These are phyloP conservation scores for Cantharis rufa DNA, from an alignment of 2,888 invertebrate genomes.

Conservation along the genomic window DNA sequence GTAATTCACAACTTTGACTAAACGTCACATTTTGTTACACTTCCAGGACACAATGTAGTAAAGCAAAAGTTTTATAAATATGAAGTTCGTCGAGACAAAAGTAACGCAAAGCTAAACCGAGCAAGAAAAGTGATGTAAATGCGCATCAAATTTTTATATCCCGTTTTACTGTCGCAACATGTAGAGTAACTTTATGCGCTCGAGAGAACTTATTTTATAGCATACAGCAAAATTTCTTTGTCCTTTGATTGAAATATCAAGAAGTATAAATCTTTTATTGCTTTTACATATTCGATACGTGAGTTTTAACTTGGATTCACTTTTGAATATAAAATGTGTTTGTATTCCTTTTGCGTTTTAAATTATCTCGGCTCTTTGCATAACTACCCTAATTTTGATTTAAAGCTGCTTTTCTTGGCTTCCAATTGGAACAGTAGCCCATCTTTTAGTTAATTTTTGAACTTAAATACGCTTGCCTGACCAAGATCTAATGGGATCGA, in stretches of 20 bases:
- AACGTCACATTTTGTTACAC: constrained; percentile 24
- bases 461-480: too few species aligned
- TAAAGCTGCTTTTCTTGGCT: background rate
- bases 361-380: background rate
- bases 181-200: constrained; percentile 53
- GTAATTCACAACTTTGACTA: constrained; percentile 10
- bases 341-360: background rate
- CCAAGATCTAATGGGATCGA: too few species aligned
- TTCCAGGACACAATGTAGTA: constrained; percentile 21
- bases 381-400: background rate
- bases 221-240: constrained; percentile 45
- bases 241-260: constrained; percentile 49
- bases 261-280: constrained; percentile 50
- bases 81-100: constrained; percentile 22
- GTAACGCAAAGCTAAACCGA: constrained; percentile 37
- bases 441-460: too few species aligned
- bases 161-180: constrained; percentile 57
- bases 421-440: too few species aligned
- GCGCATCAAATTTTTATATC: constrained; percentile 57
- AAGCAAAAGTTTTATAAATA: constrained; percentile 19
- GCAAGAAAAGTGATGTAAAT: constrained; percentile 55
- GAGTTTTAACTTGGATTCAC: constrained; percentile 16
- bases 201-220: constrained; percentile 53
- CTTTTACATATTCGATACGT: constrained; percentile 39
- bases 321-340: background rate